Evolutionary conservation across 2,888 invertebrate genomes (phyloP).

Genomic region (Chaitophorus viminalis): DNA sequence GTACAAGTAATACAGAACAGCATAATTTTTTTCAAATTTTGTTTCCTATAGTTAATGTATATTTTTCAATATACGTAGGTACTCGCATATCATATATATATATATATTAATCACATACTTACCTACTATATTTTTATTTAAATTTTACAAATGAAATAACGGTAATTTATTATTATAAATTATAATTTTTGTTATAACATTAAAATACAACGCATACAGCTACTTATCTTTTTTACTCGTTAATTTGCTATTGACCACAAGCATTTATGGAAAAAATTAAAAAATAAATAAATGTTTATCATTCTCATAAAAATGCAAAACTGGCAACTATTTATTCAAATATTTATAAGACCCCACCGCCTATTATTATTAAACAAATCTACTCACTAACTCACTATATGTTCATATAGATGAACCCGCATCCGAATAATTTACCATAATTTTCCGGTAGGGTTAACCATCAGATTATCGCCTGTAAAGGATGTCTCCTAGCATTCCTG

Average conservation of each 20-base stretch:
- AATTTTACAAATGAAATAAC: background rate
- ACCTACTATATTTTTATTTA: background rate
- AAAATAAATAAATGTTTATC: background rate
- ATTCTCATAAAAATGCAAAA: background rate
- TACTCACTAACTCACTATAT: background rate
- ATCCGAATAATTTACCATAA: slow-evolving; percentile 59
- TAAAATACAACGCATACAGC: background rate
- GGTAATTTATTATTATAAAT: background rate
- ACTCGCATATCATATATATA: too few species aligned
- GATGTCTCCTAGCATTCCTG: background rate
- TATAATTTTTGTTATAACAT: background rate
- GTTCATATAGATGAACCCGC: background rate
- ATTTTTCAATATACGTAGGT: too few species aligned
- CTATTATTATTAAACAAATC: slow-evolving; percentile 22
- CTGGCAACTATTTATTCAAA: background rate
- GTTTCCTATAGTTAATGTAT: too few species aligned
- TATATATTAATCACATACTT: too few species aligned
- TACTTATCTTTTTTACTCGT: background rate
- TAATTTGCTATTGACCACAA: background rate
- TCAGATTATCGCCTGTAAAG: slow-evolving; percentile 35
- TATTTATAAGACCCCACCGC: background rate
- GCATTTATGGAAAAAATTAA: background rate
- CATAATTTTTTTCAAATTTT: too few species aligned
- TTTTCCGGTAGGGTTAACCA: slow-evolving; percentile 51
- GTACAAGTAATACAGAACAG: too few species aligned